Evolutionary conservation across 2,797 vertebrate species (phyloP), one percentile per base, ranked within the genome.

Genomic region (Hapalemur alaotrensis): DNA sequence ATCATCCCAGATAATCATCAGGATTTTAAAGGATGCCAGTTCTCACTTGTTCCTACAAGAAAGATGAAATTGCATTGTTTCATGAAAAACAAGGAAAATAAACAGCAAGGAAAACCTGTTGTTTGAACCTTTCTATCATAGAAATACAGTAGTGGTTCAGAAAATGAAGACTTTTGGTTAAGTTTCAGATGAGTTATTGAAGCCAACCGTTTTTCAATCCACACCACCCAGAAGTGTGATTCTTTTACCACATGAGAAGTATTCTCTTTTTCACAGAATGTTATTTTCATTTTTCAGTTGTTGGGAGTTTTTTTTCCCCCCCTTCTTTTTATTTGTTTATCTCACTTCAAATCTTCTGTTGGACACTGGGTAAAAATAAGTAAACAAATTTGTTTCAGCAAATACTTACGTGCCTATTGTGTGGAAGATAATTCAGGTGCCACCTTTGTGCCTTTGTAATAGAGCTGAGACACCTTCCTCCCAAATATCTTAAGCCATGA

Each of bases 151-250:
- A 30, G 79, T 25, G 79, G 86, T 93, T 97, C 76, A 78, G 52
- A 97, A 91, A 28, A 80, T 59, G 89, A 96, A 92, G 93, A 76
- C 91, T 87, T 94, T 96, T 78, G 96, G 91, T 97, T 91, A 91
- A 20, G 52, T 75, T 88, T 95, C 79, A 93, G 59, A 94, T 91
- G 85, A 84, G 67, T 89, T 94, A 82, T 41, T 59, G 59, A 96
- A 96, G 89, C 93, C 85, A 93, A 89, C 59, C 22, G 72, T 78
- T 95, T 95, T 86, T 76, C 90, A 95, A 52, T 83, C 14, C 57
- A 63, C 5, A 0, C 86, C 67, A 48, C 94, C 94, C 95, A 81
- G n/a, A 91, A 95, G 79, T 94, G 79, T 63, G 85, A 94, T 69
- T 73, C 59, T 94, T 59, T n/a, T 3, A 67, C 73, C 89, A 72